Conservation (phyloP, 1,140 invertebrate genomes). For the Cydia fagiglandana region DNA sequence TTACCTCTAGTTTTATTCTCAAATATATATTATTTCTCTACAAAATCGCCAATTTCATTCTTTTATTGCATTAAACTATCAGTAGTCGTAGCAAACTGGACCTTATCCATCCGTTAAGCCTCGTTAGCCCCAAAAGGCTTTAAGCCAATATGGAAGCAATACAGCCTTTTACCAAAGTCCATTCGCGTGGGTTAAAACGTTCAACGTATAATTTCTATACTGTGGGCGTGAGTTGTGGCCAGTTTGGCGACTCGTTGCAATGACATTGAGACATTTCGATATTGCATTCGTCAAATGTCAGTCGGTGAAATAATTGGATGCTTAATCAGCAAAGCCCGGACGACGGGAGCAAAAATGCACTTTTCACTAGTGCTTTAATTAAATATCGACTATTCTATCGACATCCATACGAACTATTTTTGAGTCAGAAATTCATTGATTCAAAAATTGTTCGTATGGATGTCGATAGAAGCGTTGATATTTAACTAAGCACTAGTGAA, state of each 20-base stretch:
- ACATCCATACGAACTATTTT: too few species aligned
- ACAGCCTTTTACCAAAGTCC: slow-evolving; percentile 11
- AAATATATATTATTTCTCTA: background rate
- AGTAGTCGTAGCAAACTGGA: background rate
- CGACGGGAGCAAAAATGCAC: too few species aligned
- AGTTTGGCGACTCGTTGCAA: background rate
- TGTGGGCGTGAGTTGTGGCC: background rate
- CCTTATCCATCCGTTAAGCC: background rate
- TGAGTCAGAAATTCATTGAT: too few species aligned
- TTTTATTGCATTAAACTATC: background rate
- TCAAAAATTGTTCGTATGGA: too few species aligned
- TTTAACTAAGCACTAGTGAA: too few species aligned
- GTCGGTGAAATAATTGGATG: background rate
- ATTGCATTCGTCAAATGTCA: background rate
- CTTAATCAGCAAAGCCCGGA: background rate
- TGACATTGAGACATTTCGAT: slow-evolving; percentile 10
- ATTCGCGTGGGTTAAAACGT: slow-evolving; percentile 15
- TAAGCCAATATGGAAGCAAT: slow-evolving; percentile 20
- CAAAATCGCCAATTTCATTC: background rate
- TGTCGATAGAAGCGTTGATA: too few species aligned
- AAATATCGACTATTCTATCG: too few species aligned
- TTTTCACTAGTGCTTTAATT: too few species aligned
- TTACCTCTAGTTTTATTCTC: too few species aligned
- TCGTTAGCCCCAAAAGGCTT: background rate
- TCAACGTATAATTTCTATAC: background rate